A percentile compares a stretch with the other conserved stretches of the same genome.
Evolutionary conservation across 2,797 vertebrate genomes (phyloP).

Genomic region (Enteromius unitaeniatus): DNA sequence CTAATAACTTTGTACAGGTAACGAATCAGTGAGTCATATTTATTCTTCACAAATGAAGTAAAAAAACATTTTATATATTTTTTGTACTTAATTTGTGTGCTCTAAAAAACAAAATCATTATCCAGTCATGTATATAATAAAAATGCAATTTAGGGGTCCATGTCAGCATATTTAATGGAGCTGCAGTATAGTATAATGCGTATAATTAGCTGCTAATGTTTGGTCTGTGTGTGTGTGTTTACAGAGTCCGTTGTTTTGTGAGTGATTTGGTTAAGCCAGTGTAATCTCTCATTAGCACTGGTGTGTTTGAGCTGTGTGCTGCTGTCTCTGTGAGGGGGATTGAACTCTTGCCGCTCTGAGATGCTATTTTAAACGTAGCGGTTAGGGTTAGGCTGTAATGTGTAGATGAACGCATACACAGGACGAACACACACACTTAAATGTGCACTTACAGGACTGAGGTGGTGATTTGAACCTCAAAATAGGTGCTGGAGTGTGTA

Average conservation of each 20-base stretch:
- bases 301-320: constrained; percentile 61
- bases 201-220: constrained; percentile 48
- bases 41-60: too few species aligned
- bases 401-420: neutral
- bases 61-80: neutral
- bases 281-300: constrained; percentile 70
- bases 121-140: neutral
- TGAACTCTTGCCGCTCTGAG: constrained; percentile 32
- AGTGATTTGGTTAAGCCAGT: constrained; percentile 67
- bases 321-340: constrained; percentile 61
- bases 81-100: neutral
- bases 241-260: constrained; percentile 56
- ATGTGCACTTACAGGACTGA: constrained; percentile 12
- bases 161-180: constrained; percentile 55
- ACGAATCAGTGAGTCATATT: neutral
- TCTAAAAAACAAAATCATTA: too few species aligned
- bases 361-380: neutral
- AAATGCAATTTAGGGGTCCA: neutral
- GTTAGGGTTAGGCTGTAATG: neutral
- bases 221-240: constrained; percentile 49
- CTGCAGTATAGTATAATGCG: constrained; percentile 11
- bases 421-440: constrained; percentile 32
- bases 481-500: neutral
- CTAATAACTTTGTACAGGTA: too few species aligned
- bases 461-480: constrained; percentile 16